phyloP scores from a whole-genome alignment of 1,140 invertebrate species.

The Bombus pyrosoma region DNA sequence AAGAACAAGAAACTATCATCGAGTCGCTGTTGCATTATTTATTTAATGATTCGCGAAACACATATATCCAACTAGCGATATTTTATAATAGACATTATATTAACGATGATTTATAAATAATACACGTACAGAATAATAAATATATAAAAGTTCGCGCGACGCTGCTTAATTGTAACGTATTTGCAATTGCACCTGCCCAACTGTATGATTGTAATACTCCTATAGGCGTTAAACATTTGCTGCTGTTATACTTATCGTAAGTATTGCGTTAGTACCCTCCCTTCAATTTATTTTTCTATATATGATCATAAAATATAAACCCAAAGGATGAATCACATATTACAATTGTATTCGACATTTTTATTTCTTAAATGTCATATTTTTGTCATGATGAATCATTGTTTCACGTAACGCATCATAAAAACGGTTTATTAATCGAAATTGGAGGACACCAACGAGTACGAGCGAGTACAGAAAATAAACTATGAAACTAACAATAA shows the following conservation, averaged over 20 bases:
- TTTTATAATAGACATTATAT: background rate
- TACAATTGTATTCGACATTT: background rate
- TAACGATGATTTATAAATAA: constrained; percentile 54
- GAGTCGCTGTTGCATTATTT: constrained; percentile 31
- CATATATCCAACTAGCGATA: constrained; percentile 7
- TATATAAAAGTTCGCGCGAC: constrained; percentile 42
- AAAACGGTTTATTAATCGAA: background rate
- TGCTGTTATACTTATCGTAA: background rate
- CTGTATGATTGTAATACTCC: constrained; percentile 38
- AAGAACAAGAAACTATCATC: background rate
- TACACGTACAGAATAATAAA: constrained; percentile 60
- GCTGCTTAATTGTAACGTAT: background rate
- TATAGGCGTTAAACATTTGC: background rate
- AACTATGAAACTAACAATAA: background rate
- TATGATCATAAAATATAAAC: background rate
- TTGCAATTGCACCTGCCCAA: constrained; percentile 60
- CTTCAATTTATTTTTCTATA: background rate
- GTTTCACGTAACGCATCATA: too few relatives aligned
- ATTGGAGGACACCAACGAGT: background rate
- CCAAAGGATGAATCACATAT: background rate
- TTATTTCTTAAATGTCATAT: too few relatives aligned
- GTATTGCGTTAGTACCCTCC: background rate
- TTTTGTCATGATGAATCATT: too few relatives aligned
- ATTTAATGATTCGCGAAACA: constrained; percentile 31
- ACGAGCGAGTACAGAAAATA: background rate